These are phyloP conservation scores for Calameuta idolon DNA, from an alignment of 2,888 invertebrate species.

Conservation along the genomic window DNA sequence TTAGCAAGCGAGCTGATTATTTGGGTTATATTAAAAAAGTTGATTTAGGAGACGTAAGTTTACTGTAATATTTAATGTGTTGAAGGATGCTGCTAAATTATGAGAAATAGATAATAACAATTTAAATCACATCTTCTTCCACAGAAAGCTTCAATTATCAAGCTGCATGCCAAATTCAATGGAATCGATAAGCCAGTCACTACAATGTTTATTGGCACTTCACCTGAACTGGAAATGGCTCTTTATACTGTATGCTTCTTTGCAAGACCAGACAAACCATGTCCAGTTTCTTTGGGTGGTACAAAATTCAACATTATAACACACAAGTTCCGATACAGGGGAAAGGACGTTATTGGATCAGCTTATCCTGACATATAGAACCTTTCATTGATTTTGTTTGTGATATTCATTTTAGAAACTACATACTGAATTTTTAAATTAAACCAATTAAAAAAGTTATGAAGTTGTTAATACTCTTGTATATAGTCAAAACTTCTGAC, in stretches of 20 bases:
- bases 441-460: no score
- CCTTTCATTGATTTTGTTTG: no score
- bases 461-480: no score
- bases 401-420: no score
- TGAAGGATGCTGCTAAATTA: background rate
- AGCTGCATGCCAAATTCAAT: constrained; percentile 79
- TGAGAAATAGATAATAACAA: no score
- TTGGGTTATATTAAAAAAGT: constrained; percentile 82
- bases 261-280: constrained; percentile 78
- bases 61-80: constrained; percentile 8
- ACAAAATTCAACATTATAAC: constrained; percentile 81
- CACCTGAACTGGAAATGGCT: constrained; percentile 92
- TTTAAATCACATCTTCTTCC: constrained; percentile 53
- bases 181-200: constrained; percentile 82
- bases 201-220: constrained; percentile 84
- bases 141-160: constrained; percentile 83
- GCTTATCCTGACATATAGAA: constrained; percentile 83
- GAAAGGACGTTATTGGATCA: constrained; percentile 83
- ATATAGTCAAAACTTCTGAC: no score
- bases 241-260: constrained; percentile 90
- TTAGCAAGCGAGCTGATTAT: constrained; percentile 78
- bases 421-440: no score
- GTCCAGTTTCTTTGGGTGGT: constrained; percentile 79
- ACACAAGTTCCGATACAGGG: constrained; percentile 79
- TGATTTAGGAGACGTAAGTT: constrained; percentile 78